These are phyloP conservation scores for Trisateles emortualis DNA, from an alignment of 2,888 invertebrate genomes.

Conservation along the genomic window DNA sequence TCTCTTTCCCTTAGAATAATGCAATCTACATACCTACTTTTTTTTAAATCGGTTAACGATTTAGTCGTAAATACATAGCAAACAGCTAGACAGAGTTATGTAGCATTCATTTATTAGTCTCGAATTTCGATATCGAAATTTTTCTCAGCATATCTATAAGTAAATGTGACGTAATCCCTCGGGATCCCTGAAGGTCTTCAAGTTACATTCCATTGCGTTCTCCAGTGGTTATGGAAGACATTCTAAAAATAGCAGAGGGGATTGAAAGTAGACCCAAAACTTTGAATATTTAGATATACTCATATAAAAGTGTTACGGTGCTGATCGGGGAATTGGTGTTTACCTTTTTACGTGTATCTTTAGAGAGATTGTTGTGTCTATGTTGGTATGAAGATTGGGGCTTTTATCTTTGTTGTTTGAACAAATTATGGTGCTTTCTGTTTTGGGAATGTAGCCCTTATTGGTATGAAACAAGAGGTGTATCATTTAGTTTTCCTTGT, in stretches of 20 bases:
- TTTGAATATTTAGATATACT: constrained; percentile 18
- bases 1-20: too few relatives aligned
- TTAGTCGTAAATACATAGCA: neutral
- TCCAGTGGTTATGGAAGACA: constrained; percentile 18
- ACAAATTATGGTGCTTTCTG: neutral
- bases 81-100: neutral
- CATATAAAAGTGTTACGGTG: neutral
- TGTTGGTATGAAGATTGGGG: neutral
- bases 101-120: too few relatives aligned
- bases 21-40: too few relatives aligned
- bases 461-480: neutral
- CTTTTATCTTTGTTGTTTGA: neutral
- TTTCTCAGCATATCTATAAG: constrained; percentile 17
- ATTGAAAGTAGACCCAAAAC: constrained; percentile 27
- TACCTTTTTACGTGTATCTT: constrained; percentile 14
- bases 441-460: neutral
- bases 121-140: neutral
- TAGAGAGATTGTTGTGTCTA: constrained; percentile 7
- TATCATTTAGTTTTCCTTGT: too few relatives aligned
- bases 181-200: constrained; percentile 22
- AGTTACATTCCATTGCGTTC: constrained; percentile 28
- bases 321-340: constrained; percentile 20
- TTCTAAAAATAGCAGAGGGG: constrained; percentile 34
- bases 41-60: too few relatives aligned
- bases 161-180: constrained; percentile 23